Evolutionary conservation across 2,888 invertebrate species (phyloP).

Genomic region (Drosophila macrothrix): DNA sequence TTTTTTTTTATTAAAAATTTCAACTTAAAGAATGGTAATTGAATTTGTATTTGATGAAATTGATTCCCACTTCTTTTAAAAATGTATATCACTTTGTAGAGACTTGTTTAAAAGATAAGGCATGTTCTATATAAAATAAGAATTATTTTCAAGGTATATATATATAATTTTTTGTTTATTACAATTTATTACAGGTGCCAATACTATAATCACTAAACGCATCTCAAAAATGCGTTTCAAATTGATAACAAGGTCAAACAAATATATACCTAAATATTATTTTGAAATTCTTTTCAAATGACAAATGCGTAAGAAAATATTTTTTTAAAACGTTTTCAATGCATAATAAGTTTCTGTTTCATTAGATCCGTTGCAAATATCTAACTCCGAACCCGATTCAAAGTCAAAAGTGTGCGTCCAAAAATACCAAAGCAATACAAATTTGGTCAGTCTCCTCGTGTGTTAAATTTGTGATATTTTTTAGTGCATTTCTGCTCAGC

Average conservation of each 20-base stretch:
- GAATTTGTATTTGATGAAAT: not conserved
- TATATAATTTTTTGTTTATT: not conserved
- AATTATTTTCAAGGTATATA: not conserved
- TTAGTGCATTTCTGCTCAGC: constrained; percentile 23
- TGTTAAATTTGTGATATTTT: constrained; percentile 13
- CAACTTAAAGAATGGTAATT: not conserved
- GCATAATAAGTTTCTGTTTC: not conserved
- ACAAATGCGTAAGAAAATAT: not conserved
- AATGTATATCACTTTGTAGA: not conserved
- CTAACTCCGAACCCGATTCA: not conserved
- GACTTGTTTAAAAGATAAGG: not conserved
- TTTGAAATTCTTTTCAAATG: not conserved
- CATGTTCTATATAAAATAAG: not conserved
- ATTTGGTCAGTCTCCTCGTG: not conserved
- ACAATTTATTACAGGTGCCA: not conserved
- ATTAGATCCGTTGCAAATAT: not conserved
- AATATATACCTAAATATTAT: not conserved
- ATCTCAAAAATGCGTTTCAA: not conserved
- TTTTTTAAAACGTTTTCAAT: not conserved
- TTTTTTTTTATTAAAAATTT: not conserved
- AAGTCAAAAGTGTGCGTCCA: not conserved
- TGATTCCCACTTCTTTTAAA: not conserved
- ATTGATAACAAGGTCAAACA: constrained; percentile 4
- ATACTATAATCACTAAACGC: not conserved
- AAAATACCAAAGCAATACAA: constrained; percentile 9